A percentile compares a stretch with the other conserved stretches of the same genome.
phyloP scores from a whole-genome alignment of 2,797 vertebrate species.

The Spondyliosoma cantharus region DNA sequence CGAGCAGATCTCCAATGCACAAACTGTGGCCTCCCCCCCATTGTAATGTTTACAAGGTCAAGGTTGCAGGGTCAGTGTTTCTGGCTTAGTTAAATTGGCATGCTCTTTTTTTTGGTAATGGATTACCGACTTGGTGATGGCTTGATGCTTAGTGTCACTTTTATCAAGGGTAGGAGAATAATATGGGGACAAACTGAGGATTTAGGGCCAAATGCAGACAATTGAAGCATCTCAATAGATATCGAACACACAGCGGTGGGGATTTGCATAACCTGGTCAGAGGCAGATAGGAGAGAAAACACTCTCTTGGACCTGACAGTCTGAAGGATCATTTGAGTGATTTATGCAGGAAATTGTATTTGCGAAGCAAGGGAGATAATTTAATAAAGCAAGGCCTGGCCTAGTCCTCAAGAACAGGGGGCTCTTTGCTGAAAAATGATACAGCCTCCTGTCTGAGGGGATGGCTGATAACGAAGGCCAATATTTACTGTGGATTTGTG shows the following conservation, averaged over 20 bases:
- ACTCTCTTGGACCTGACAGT: conserved; percentile 80
- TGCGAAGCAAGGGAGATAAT: conserved; percentile 84
- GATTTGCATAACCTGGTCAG: conserved; percentile 84
- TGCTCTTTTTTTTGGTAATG: conserved; percentile 79
- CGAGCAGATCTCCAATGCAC: conserved; percentile 72
- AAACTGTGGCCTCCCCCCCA: conserved; percentile 69
- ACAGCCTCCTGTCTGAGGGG: conserved; percentile 74
- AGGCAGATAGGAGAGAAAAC: conserved; percentile 83
- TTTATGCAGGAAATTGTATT: conserved; percentile 87
- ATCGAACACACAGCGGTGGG: conserved; percentile 73
- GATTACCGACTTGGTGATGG: conserved; percentile 80
- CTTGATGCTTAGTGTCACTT: conserved; percentile 82
- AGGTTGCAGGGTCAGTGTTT: conserved; percentile 82
- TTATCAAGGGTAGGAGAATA: conserved; percentile 81
- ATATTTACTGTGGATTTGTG: conserved; percentile 82
- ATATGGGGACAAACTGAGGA: conserved; percentile 75
- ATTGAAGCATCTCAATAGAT: conserved; percentile 81
- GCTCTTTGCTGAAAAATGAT: conserved; percentile 84
- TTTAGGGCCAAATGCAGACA: conserved; percentile 79
- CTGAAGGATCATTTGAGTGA: conserved; percentile 86
- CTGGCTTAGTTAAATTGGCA: conserved; percentile 82
- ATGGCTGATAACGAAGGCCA: conserved; percentile 81
- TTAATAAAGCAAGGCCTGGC: conserved; percentile 85
- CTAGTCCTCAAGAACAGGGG: conserved; percentile 79
- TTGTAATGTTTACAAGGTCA: conserved; percentile 84